A percentile compares a stretch with the other conserved stretches of the same genome.
Evolutionary conservation across 2,888 invertebrate species (phyloP).

Genomic region (Andrena camellia): DNA sequence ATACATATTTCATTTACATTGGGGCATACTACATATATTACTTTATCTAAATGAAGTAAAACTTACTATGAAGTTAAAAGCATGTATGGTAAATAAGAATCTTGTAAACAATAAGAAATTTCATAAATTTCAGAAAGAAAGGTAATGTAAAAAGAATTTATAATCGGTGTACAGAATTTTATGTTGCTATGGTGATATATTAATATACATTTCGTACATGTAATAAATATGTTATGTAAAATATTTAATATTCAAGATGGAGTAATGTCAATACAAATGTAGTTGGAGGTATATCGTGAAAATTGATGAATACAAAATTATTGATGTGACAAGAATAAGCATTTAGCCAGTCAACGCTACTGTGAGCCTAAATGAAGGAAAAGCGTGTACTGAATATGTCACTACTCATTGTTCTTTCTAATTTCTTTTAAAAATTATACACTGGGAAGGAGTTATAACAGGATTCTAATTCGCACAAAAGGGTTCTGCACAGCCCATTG

Average conservation of each 20-base stretch:
- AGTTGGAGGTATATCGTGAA: not conserved
- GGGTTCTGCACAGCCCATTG: too few species aligned
- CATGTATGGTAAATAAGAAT: not conserved
- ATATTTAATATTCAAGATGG: not conserved
- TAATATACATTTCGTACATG: conserved; percentile 8
- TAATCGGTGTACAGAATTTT: conserved; percentile 13
- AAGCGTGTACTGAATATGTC: too few species aligned
- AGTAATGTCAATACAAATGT: not conserved
- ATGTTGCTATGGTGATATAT: conserved; percentile 5
- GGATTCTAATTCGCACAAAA: too few species aligned
- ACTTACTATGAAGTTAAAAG: not conserved
- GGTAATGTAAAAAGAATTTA: not conserved
- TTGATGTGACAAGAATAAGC: not conserved
- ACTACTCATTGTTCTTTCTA: too few species aligned
- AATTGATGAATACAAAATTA: not conserved
- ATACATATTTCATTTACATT: not conserved
- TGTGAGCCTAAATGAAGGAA: too few species aligned
- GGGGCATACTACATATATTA: not conserved
- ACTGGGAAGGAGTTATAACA: too few species aligned
- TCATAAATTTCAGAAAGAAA: not conserved
- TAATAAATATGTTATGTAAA: conserved; percentile 6
- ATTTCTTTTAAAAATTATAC: too few species aligned
- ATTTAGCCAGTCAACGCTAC: not conserved
- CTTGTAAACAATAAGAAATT: not conserved
- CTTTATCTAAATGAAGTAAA: not conserved